Evolutionary conservation across 2,113 vertebrate species (phyloP).

Genomic region (Sinocyclocheilus grahami): DNA sequence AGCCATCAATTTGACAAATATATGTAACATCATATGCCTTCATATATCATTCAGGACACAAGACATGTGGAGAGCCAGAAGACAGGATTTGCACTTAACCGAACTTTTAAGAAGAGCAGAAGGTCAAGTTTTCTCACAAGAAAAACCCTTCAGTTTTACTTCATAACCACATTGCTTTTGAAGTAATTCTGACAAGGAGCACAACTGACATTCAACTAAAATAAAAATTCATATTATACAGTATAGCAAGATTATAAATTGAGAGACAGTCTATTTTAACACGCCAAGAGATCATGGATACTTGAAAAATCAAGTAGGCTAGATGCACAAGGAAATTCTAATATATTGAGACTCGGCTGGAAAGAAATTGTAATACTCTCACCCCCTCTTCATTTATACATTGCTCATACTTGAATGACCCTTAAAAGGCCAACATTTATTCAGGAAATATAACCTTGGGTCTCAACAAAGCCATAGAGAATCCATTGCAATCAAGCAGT

Average conservation of each 20-base stretch:
- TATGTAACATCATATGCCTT: background rate
- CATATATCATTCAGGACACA: slow-evolving; percentile 13
- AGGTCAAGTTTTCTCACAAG: slow-evolving; percentile 16
- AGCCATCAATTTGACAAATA: background rate
- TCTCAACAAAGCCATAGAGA: background rate
- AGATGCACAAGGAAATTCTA: background rate
- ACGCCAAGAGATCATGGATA: background rate
- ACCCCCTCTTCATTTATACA: slow-evolving; percentile 8
- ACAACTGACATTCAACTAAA: background rate
- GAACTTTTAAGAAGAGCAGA: background rate
- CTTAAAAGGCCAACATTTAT: background rate
- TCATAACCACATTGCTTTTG: background rate
- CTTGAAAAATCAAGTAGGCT: slow-evolving; percentile 15
- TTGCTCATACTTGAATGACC: background rate
- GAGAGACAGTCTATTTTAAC: background rate
- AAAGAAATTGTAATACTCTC: background rate
- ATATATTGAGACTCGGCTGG: background rate
- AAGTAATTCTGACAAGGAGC: background rate
- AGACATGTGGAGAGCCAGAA: background rate
- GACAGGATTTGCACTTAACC: background rate
- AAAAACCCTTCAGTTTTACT: background rate
- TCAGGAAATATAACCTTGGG: slow-evolving; percentile 4
- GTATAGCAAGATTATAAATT: background rate
- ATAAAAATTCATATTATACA: slow-evolving; percentile 23
- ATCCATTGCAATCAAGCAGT: background rate